Evolutionary conservation across 2,888 invertebrate species (phyloP), one percentile per base, ranked within the genome.

Genomic region (Lithophane leautieri): DNA sequence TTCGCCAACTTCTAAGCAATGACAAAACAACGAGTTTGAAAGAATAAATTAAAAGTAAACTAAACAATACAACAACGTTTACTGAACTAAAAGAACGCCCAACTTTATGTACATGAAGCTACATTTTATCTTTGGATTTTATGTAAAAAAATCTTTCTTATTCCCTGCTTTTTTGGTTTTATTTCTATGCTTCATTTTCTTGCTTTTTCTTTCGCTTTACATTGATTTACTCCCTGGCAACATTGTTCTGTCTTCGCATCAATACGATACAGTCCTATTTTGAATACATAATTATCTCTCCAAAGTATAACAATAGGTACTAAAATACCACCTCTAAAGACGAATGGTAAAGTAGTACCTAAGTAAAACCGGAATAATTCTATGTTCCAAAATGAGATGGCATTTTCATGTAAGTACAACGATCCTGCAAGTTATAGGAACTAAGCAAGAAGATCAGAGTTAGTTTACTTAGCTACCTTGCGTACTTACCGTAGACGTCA

Each of bases 1-100:
- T 76, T 73, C 28, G 25, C 12, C 25, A 83, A 83, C 76, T 82
- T 86, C 42, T 44, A 68, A 72, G 54, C 75, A 54, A 86, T 82
- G 88, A 84, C 86, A 88, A 86, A 86, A 88, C 80, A 86, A 82
- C 28, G 79, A 88, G 80, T 88, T 88, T 69, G 73, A 61, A 88
- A 86, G 86, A 88, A 86, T 88, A 86, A 88, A 86, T 86, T 88
- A 88, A 83, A 82, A 81, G 74, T 65, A 86, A 86, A 85, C 75
- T 86, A 81, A 85, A 84, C 78, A 80, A 79, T 83, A 68, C 77
- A 88, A 83, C 54, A 76, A 78, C 71, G 62, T 86, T 83, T 73
- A 69, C 62, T 50, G 68, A 82, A 81, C 70, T 80, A 73, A 76
- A 67, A 73, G 58, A 82, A 76, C 70, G 71, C 22, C 73, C 61